phyloP scores from a whole-genome alignment of 2,888 invertebrate species.

The Campopleginae sp. region DNA sequence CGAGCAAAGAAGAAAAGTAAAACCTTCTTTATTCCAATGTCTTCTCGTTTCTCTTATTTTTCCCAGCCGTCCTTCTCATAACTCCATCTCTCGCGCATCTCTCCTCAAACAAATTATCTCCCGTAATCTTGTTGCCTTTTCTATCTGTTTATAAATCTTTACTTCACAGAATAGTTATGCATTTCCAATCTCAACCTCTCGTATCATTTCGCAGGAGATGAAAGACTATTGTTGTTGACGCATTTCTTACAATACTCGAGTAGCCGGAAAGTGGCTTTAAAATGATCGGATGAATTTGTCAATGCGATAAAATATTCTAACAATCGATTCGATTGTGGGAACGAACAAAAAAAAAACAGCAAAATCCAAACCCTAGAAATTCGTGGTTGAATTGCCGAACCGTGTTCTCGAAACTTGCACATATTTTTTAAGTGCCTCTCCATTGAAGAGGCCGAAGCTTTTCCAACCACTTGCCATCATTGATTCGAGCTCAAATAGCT shows the following conservation, averaged over 20 bases:
- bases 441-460: constrained; percentile 1
- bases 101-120: constrained; percentile 31
- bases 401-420: background rate
- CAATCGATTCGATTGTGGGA: background rate
- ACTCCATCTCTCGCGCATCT: constrained; percentile 24
- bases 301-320: background rate
- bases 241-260: no score
- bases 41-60: background rate
- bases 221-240: no score
- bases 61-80: constrained; percentile 1
- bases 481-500: background rate
- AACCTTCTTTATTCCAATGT: constrained; percentile 39
- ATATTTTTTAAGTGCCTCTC: background rate
- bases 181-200: background rate
- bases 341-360: background rate
- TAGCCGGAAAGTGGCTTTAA: background rate
- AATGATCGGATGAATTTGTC: background rate
- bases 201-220: background rate
- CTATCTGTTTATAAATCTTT: constrained; percentile 11
- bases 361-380: background rate
- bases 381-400: background rate
- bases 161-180: background rate
- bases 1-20: constrained; percentile 64
- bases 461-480: background rate
- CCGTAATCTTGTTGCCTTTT: constrained; percentile 31